These are phyloP conservation scores for Aptenodytes forsteri DNA, from an alignment of 2,113 vertebrate genomes.

Conservation along the genomic window DNA sequence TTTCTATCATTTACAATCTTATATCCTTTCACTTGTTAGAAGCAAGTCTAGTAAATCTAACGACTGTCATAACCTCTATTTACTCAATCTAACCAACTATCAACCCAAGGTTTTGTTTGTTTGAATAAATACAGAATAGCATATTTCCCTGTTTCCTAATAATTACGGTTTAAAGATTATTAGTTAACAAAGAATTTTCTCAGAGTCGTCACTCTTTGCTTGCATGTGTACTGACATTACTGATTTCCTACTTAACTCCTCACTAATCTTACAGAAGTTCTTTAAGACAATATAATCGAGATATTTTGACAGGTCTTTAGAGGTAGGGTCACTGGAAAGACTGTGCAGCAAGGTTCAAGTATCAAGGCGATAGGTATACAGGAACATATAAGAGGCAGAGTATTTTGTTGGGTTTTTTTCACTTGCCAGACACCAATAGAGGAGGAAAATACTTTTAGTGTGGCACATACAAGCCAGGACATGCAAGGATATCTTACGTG, in stretches of 20 bases:
- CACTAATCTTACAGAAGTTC: not conserved
- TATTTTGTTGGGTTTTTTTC: not conserved
- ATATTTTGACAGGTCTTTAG: not conserved
- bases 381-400: not conserved
- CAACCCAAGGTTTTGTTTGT: not conserved
- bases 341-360: not conserved
- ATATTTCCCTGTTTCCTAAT: not conserved
- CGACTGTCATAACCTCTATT: not conserved
- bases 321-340: not conserved
- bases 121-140: not conserved
- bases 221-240: not conserved
- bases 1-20: not conserved
- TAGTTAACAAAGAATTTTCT: not conserved
- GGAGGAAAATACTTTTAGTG: not conserved
- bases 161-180: not conserved
- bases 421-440: not conserved
- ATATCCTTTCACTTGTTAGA: not conserved
- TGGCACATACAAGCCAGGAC: not conserved
- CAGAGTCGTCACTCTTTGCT: not conserved
- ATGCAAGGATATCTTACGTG: not conserved
- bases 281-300: not conserved
- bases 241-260: not conserved
- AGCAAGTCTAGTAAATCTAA: not conserved
- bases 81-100: not conserved
- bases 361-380: not conserved